These are phyloP conservation scores for Drosophila eugracilis DNA, from an alignment of 1,140 invertebrate species.

Conservation along the genomic window DNA sequence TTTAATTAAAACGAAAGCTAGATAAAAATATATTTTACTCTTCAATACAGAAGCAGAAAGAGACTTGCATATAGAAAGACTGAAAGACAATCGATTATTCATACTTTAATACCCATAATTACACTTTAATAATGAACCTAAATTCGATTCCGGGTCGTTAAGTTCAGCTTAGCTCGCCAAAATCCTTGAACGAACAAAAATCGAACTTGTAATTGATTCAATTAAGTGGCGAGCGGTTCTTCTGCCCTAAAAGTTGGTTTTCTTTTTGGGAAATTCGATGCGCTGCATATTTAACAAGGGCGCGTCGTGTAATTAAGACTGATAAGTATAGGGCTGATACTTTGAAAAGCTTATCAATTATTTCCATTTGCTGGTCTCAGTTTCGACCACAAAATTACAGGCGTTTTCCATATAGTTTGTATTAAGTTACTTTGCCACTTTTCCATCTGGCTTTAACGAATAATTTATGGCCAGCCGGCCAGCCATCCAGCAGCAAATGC, in stretches of 20 bases:
- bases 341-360: conserved; percentile 51
- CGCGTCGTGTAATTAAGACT: conserved; percentile 37
- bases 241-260: background rate
- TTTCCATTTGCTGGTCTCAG: conserved; percentile 12
- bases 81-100: background rate
- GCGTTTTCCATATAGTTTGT: too few relatives aligned
- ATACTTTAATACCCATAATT: background rate
- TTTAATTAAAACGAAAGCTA: too few relatives aligned
- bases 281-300: conserved; percentile 41
- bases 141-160: conserved; percentile 28
- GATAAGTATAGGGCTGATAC: conserved; percentile 14
- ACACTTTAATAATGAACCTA: conserved; percentile 18
- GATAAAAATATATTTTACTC: too few relatives aligned
- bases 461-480: too few relatives aligned
- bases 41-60: too few relatives aligned
- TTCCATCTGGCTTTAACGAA: background rate
- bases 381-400: background rate
- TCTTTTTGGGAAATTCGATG: conserved; percentile 32
- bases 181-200: conserved; percentile 10
- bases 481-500: background rate
- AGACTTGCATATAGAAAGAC: background rate
- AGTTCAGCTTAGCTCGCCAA: background rate
- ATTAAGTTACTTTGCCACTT: background rate
- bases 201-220: conserved; percentile 49
- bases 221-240: conserved; percentile 18